Percentiles rank a stretch among this genome's conserved stretches.
phyloP scores from a whole-genome alignment of 2,797 vertebrate species.

The Enteromius treurensis region DNA sequence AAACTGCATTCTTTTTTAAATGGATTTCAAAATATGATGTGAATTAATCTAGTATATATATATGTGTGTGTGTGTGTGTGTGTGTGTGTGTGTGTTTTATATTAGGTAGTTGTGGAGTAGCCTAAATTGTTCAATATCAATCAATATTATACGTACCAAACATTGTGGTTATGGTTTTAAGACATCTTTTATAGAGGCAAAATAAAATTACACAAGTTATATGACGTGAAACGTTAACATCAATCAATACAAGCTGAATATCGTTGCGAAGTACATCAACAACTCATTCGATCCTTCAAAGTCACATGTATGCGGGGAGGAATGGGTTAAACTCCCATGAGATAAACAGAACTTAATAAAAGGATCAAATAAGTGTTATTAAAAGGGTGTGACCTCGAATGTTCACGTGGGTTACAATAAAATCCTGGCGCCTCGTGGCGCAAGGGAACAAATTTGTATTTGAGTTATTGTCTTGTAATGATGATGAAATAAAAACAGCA shows the following conservation, averaged over 20 bases:
- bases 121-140: neutral
- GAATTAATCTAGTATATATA: too few species aligned
- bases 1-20: neutral
- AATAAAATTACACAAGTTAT: neutral
- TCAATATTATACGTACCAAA: neutral
- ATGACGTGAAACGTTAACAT: neutral
- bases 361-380: neutral
- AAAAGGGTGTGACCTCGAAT: conserved; percentile 20
- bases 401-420: conserved; percentile 33
- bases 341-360: neutral
- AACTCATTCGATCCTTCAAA: neutral
- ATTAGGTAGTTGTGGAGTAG: too few species aligned
- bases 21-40: neutral
- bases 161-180: neutral
- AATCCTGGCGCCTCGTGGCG: conserved; percentile 30
- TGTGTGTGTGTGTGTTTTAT: too few species aligned
- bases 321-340: neutral
- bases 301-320: neutral
- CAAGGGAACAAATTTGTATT: neutral
- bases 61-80: too few species aligned
- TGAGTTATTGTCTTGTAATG: neutral
- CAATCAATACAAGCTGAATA: neutral
- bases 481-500: neutral
- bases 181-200: neutral
- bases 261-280: neutral